Evolutionary conservation across 2,797 vertebrate species (phyloP), one percentile per base, ranked within the genome.

Genomic region (Tragopan temminckii): DNA sequence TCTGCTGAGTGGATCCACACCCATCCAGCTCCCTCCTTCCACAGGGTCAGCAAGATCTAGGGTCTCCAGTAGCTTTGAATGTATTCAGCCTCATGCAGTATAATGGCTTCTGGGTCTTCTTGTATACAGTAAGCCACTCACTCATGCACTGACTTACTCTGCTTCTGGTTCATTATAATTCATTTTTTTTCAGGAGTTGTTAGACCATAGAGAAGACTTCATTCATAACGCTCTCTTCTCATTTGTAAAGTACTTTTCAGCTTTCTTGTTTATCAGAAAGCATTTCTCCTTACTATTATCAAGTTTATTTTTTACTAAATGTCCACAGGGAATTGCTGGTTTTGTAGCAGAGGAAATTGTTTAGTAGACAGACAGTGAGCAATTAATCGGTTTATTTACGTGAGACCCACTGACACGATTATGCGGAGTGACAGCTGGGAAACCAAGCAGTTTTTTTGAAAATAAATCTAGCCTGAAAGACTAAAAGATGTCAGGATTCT

Each of bases 111-210:
- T 0, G 85, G 57, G 64, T n/a, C 11, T 6, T 70, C 52, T 18
- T 2, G 0, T 62, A 7, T 31, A 31, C 50, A 33, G 3, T 0
- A 0, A 80, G 40, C n/a, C 14, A 5, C 33, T 80, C 46, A 35
- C 27, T 29, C 50, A 9, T 29, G 6, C 27, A 52, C 27, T 52
- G 50, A 52, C 27, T 29, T 52, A 29, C 27, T 52, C 27, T 29
- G 62, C 40, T 36, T 68, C 57, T 40, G 42, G 17, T 31, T 18
- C 46, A 11, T 48, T 7, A 1, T 17, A 76, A 27, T 36, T 43
- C 27, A 9, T 57, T 29, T n/a, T 52, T 48, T 52, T 52, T 52
- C 57, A 20, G 11, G 21, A 80, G 36, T 67, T 35, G 24, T 67
- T 71, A 19, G 21, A 20, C 7, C 24, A 2, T 10, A 74, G 77